Evolutionary conservation across 2,113 vertebrate genomes (phyloP).

Genomic region (Engystomops pustulosus): DNA sequence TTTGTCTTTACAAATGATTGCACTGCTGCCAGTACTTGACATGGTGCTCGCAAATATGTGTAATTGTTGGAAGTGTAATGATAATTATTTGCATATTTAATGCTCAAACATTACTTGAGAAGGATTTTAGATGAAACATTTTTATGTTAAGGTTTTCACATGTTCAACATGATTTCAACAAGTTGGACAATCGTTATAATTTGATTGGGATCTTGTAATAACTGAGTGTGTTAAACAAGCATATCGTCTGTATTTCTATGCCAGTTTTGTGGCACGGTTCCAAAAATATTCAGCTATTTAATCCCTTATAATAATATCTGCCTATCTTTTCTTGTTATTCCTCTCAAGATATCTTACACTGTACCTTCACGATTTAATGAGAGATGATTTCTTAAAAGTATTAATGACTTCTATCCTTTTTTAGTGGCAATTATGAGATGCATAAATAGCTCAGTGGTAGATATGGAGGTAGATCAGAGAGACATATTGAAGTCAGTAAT

Average conservation of each 20-base stretch:
- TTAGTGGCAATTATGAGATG: neutral
- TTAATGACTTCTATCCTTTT: neutral
- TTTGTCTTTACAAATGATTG: conserved; percentile 84
- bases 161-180: conserved; percentile 69
- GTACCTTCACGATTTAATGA: neutral
- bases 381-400: conserved; percentile 12
- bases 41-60: conserved; percentile 84
- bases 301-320: neutral
- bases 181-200: conserved; percentile 71
- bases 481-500: neutral
- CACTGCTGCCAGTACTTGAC: conserved; percentile 83
- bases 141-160: conserved; percentile 75
- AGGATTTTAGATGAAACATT: conserved; percentile 80
- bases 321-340: neutral
- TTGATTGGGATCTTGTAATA: conserved; percentile 60
- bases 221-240: conserved; percentile 55
- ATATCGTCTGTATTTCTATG: neutral
- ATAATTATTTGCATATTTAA: conserved; percentile 88
- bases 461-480: neutral
- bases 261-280: conserved; percentile 27
- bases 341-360: neutral
- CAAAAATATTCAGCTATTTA: conserved; percentile 4
- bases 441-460: neutral
- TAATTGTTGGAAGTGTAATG: conserved; percentile 87
- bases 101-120: conserved; percentile 82